phyloP scores from a whole-genome alignment of 2,888 invertebrate genomes.

The Microchrysa polita region DNA sequence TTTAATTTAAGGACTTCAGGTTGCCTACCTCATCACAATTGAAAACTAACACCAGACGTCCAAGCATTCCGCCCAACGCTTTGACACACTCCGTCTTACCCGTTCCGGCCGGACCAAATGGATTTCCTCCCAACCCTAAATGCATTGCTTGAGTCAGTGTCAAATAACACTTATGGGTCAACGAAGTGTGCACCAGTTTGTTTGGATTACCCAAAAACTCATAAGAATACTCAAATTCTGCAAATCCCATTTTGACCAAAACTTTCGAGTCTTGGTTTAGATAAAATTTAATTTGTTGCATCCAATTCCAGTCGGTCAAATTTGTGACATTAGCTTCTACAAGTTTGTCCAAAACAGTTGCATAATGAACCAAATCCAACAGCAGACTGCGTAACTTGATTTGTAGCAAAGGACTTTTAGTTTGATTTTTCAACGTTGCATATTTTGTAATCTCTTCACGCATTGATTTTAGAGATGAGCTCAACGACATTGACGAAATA shows the following conservation, averaged over 20 bases:
- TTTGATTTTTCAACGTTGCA: constrained; percentile 58
- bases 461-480: constrained; percentile 65
- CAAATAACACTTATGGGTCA: constrained; percentile 97
- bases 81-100: constrained; percentile 99
- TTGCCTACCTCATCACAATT: constrained; percentile 92
- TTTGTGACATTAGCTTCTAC: constrained; percentile 74
- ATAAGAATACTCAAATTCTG: constrained; percentile 94
- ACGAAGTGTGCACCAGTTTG: constrained; percentile 93
- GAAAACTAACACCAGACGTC: constrained; percentile 93
- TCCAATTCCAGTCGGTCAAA: constrained; percentile 90
- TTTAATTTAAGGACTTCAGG: no score
- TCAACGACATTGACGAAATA: constrained; percentile 73
- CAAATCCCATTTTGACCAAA: constrained; percentile 86
- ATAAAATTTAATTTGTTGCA: constrained; percentile 90
- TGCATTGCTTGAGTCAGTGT: constrained; percentile 97
- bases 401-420: constrained; percentile 71
- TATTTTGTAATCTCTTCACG: constrained; percentile 62
- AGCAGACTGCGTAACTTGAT: constrained; percentile 92
- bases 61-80: constrained; percentile 88
- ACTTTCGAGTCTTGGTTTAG: constrained; percentile 70
- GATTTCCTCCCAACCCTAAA: constrained; percentile 97
- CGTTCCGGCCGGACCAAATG: constrained; percentile 98
- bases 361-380: constrained; percentile 92
- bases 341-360: constrained; percentile 81
- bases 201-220: constrained; percentile 98